A percentile compares a stretch with the other conserved stretches of the same genome.
These are phyloP conservation scores for Saccopteryx bilineata DNA, from an alignment of 2,113 vertebrate species.

Conservation along the genomic window DNA sequence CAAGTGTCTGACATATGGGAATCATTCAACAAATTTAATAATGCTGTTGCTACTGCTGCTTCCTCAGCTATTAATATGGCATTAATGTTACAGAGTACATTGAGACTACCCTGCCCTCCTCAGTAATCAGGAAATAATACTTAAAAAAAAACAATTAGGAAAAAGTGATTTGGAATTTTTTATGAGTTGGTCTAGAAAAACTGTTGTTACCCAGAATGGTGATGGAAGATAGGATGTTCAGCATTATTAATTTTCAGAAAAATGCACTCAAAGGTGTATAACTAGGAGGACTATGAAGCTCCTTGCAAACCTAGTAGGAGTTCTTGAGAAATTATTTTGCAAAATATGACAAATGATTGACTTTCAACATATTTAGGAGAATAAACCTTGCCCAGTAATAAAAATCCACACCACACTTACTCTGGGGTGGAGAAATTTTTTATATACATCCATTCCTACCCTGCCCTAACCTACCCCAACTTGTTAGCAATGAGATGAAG, in stretches of 20 bases:
- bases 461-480: background rate
- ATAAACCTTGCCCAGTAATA: background rate
- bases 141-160: background rate
- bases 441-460: accelerated
- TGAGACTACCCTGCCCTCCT: background rate
- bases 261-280: background rate
- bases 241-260: background rate
- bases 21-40: background rate
- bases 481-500: background rate
- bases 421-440: background rate
- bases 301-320: background rate
- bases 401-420: background rate
- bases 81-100: background rate
- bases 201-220: background rate
- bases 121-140: background rate
- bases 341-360: background rate
- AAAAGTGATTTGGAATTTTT: background rate
- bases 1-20: background rate
- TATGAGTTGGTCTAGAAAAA: background rate
- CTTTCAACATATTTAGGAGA: background rate
- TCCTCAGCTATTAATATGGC: background rate
- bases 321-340: background rate
- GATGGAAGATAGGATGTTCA: background rate
- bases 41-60: background rate
- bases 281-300: background rate